phyloP scores from a whole-genome alignment of 2,113 vertebrate genomes.

The Nerophis ophidion region DNA sequence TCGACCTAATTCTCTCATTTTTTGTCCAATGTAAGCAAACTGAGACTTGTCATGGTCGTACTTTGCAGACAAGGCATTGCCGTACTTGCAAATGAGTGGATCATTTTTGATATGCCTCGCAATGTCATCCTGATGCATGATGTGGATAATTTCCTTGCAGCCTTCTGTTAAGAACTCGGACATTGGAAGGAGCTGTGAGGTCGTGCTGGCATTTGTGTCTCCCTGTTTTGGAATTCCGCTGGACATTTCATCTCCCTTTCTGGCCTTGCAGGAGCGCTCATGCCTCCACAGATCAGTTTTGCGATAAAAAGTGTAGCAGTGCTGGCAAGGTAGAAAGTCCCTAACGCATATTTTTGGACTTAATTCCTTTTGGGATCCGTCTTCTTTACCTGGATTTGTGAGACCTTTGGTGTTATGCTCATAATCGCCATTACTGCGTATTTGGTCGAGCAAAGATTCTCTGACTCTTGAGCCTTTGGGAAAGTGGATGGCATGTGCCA shows the following conservation, averaged over 20 bases:
- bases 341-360: conserved; percentile 39
- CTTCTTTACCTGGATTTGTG: conserved; percentile 49
- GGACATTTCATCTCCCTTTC: conserved; percentile 40
- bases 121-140: conserved; percentile 68
- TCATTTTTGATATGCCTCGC: conserved; percentile 55
- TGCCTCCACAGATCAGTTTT: conserved; percentile 63
- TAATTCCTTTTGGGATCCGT: conserved; percentile 38
- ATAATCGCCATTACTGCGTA: conserved; percentile 59
- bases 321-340: conserved; percentile 62
- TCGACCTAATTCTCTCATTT: conserved; percentile 64
- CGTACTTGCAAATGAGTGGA: conserved; percentile 66
- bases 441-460: conserved; percentile 54
- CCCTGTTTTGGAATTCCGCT: conserved; percentile 17
- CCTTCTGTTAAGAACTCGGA: conserved; percentile 52
- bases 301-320: conserved; percentile 61
- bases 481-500: conserved; percentile 57
- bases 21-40: conserved; percentile 64
- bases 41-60: conserved; percentile 63
- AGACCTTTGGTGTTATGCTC: conserved; percentile 51
- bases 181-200: conserved; percentile 40
- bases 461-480: conserved; percentile 63
- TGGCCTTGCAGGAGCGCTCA: conserved; percentile 54
- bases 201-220: conserved; percentile 9
- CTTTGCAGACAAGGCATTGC: conserved; percentile 53
- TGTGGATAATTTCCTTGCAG: conserved; percentile 60